Evolutionary conservation across 92 coral and sea anemone genomes (phyloP).

Genomic region (Umimayanthus chanpuru): DNA sequence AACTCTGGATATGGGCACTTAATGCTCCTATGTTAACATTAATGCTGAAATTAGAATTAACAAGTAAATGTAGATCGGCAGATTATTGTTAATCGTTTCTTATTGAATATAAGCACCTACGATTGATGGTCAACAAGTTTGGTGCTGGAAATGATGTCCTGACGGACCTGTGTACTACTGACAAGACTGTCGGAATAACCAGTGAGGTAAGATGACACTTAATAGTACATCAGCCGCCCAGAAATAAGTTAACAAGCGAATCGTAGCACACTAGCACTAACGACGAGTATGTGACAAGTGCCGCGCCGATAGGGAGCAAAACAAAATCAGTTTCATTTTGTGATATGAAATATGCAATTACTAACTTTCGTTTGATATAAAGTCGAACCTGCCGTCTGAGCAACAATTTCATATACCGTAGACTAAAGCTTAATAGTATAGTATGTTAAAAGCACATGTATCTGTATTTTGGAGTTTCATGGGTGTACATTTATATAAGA

Average conservation of each 20-base stretch:
- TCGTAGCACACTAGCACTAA: neutral
- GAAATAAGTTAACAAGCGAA: neutral
- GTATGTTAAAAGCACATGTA: neutral
- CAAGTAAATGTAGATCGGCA: neutral
- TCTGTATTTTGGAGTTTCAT: neutral
- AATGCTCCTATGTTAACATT: neutral
- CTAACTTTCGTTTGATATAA: neutral
- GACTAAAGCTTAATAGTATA: neutral
- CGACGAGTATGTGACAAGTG: neutral
- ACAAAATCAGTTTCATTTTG: too few relatives aligned
- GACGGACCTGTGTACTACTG: neutral
- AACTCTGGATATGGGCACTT: neutral
- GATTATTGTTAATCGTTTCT: neutral
- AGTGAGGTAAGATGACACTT: neutral
- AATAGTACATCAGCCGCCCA: neutral
- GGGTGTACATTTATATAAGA: neutral
- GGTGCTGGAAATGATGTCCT: neutral
- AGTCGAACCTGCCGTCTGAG: neutral
- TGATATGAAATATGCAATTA: neutral
- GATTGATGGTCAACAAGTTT: neutral
- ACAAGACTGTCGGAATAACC: neutral
- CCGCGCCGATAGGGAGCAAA: neutral
- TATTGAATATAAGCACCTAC: neutral
- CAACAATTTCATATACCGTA: neutral
- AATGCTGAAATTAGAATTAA: conserved; percentile 14